A percentile compares a stretch with the other conserved stretches of the same genome.
Evolutionary conservation across 2,113 vertebrate genomes (phyloP).

Genomic region (Pyxicephalus adspersus): DNA sequence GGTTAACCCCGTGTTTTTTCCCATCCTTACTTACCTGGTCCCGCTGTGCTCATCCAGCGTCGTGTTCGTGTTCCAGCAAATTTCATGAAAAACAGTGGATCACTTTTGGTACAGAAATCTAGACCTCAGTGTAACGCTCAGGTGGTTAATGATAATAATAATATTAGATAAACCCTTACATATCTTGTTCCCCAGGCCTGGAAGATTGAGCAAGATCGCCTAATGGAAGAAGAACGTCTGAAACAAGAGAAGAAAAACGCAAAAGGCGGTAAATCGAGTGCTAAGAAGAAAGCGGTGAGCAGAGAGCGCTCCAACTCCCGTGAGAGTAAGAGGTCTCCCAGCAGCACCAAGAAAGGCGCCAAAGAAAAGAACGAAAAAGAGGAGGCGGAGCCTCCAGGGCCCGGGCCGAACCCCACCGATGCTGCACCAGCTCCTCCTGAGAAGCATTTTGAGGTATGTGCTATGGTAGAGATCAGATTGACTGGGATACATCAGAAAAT

Average conservation of each 20-base stretch:
- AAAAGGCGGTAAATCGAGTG: constrained; percentile 58
- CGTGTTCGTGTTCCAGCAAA: no score
- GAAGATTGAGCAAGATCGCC: constrained; percentile 73
- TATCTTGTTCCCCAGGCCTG: constrained; percentile 70
- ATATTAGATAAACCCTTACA: no score
- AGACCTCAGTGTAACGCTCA: no score
- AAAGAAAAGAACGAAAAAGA: constrained; percentile 64
- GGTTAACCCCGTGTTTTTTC: no score
- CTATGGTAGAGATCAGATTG: no score
- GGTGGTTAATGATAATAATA: no score
- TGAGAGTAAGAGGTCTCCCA: constrained; percentile 53
- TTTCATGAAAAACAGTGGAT: no score
- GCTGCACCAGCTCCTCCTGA: constrained; percentile 17
- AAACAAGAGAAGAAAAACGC: constrained; percentile 69
- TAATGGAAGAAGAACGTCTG: constrained; percentile 71
- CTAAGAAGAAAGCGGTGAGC: constrained; percentile 63
- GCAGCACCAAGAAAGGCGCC: constrained; percentile 34
- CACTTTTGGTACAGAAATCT: no score
- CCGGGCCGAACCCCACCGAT: not conserved
- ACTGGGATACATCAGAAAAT: no score
- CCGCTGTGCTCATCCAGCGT: no score
- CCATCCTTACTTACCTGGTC: no score
- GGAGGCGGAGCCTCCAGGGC: constrained; percentile 44
- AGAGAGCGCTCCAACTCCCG: constrained; percentile 34
- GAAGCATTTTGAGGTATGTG: constrained; percentile 67